Conservation (phyloP, 2,113 vertebrate species). For the Ceyx margarethae region DNA sequence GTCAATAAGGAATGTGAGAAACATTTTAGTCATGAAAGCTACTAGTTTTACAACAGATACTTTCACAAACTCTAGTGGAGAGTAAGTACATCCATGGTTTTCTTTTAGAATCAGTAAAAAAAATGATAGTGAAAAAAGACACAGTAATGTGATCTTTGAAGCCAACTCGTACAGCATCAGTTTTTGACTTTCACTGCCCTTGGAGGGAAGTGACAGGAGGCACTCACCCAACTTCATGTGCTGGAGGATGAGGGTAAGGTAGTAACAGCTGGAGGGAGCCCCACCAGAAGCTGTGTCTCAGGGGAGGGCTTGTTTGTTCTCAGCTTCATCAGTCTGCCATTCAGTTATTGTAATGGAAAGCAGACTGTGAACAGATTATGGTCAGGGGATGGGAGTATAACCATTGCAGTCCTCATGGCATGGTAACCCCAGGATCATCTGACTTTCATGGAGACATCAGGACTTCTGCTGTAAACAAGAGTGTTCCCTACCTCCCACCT, state of each 20-base stretch:
- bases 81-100: background rate
- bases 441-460: background rate
- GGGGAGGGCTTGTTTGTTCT: background rate
- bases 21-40: background rate
- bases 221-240: background rate
- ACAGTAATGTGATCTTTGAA: background rate
- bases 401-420: background rate
- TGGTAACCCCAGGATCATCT: slow-evolving; percentile 22
- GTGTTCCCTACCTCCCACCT: slow-evolving; percentile 40
- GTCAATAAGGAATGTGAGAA: background rate
- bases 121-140: background rate
- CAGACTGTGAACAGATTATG: background rate
- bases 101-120: background rate
- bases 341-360: slow-evolving; percentile 15
- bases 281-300: background rate
- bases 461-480: slow-evolving; percentile 31
- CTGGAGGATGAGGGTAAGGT: background rate
- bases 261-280: background rate
- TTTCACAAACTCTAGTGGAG: background rate
- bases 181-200: background rate
- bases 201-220: background rate
- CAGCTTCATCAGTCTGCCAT: background rate
- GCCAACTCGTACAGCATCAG: background rate
- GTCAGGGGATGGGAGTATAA: background rate
- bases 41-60: background rate